Conservation (phyloP, 2,113 vertebrate genomes). For the Chiloscyllium plagiosum region DNA sequence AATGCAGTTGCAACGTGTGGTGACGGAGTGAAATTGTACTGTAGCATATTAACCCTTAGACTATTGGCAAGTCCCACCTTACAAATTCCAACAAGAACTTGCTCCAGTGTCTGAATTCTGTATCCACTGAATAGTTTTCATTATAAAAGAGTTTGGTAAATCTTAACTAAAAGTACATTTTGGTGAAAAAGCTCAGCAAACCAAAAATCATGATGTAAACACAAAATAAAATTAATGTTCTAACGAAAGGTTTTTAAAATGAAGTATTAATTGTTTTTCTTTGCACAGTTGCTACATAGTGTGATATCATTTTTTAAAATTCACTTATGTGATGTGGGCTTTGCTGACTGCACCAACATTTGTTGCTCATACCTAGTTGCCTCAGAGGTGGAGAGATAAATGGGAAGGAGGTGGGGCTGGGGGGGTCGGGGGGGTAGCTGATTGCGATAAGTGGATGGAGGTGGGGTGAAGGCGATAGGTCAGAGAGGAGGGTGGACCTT, state of each 20-base stretch:
- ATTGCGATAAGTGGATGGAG: too few relatives aligned
- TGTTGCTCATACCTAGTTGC: too few relatives aligned
- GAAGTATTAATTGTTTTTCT: neutral
- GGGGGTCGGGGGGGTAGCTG: too few relatives aligned
- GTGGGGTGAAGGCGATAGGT: too few relatives aligned
- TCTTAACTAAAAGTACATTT: neutral
- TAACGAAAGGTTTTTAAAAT: neutral
- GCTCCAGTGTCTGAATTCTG: neutral
- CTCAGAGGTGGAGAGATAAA: too few relatives aligned
- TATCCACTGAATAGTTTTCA: neutral
- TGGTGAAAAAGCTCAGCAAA: neutral
- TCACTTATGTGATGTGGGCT: too few relatives aligned
- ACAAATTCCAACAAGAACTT: neutral
- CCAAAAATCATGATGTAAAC: neutral
- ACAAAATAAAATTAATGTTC: neutral
- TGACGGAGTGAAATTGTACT: neutral
- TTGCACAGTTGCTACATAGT: neutral
- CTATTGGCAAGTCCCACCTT: neutral
- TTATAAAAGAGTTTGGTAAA: neutral
- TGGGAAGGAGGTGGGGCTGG: too few relatives aligned
- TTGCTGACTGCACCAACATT: too few relatives aligned
- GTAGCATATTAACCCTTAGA: neutral
- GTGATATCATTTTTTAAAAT: too few relatives aligned
- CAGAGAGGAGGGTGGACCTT: too few relatives aligned
- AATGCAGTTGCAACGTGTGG: neutral